These are phyloP conservation scores for Heliothis peltigera DNA, from an alignment of 2,888 invertebrate species.

Conservation along the genomic window DNA sequence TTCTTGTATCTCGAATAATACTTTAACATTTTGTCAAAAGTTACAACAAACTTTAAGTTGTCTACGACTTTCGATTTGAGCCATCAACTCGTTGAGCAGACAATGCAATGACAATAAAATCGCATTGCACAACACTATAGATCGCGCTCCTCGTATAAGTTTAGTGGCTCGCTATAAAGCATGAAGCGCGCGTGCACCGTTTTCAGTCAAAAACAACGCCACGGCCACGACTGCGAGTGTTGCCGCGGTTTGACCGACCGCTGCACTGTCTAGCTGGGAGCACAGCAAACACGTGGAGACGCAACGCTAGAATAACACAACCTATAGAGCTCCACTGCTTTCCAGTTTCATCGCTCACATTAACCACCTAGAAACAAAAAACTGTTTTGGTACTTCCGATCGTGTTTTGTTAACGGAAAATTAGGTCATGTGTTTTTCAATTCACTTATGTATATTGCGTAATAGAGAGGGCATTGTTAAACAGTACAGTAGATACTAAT, in stretches of 20 bases:
- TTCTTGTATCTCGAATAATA: no score
- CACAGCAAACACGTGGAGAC: slow-evolving; percentile 70
- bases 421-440: no score
- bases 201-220: slow-evolving; percentile 88
- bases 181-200: slow-evolving; percentile 87
- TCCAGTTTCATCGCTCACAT: neutral
- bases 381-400: no score
- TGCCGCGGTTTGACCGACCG: slow-evolving; percentile 79
- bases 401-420: no score
- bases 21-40: neutral
- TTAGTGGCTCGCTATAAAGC: slow-evolving; percentile 73
- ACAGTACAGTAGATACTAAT: no score
- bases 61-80: slow-evolving; percentile 18
- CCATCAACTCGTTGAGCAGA: slow-evolving; percentile 5
- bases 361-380: neutral
- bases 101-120: slow-evolving; percentile 32
- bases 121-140: slow-evolving; percentile 27
- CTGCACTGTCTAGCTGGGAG: slow-evolving; percentile 73
- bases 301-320: slow-evolving; percentile 42
- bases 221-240: slow-evolving; percentile 85
- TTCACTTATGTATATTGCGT: no score
- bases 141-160: slow-evolving; percentile 52
- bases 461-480: no score
- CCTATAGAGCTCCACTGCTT: slow-evolving; percentile 28
- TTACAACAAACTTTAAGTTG: slow-evolving; percentile 1